A percentile compares a stretch with the other conserved stretches of the same genome.
Conservation (phyloP, 2,888 invertebrate genomes). For the Apomyelois bistriatella region DNA sequence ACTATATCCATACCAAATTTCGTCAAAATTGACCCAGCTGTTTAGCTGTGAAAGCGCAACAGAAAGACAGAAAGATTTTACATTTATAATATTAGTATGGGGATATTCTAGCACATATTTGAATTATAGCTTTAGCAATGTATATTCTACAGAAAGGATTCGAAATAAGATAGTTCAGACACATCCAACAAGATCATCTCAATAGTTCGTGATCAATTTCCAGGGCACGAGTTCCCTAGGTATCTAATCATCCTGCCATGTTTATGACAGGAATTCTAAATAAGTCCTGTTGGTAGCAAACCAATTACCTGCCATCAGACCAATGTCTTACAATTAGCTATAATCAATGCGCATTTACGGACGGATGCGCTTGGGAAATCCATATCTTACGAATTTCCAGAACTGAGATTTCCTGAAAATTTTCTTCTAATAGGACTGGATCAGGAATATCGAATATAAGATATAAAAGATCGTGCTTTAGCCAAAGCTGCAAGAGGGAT, state of each 20-base stretch:
- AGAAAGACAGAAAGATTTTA: no score
- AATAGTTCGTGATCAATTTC: slow-evolving; percentile 5
- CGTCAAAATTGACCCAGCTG: no score
- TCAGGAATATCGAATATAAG: no score
- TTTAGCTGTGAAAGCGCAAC: no score
- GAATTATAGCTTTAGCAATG: no score
- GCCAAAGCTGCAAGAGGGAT: no score
- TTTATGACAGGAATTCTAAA: slow-evolving; percentile 6
- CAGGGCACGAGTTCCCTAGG: not conserved
- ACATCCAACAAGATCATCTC: not conserved
- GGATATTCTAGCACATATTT: no score
- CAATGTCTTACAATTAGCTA: slow-evolving; percentile 5
- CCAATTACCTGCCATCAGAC: slow-evolving; percentile 7
- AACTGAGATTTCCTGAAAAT: not conserved
- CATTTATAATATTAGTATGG: no score
- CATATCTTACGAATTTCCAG: not conserved
- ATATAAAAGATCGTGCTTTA: no score
- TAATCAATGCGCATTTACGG: not conserved
- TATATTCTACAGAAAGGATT: no score
- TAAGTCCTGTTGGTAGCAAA: not conserved
- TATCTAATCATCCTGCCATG: not conserved
- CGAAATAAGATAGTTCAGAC: not conserved
- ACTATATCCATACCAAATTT: no score
- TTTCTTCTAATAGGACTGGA: no score
- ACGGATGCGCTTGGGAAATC: not conserved